Conservation (phyloP, 2,113 vertebrate genomes). For the Malurus cyaneus region DNA sequence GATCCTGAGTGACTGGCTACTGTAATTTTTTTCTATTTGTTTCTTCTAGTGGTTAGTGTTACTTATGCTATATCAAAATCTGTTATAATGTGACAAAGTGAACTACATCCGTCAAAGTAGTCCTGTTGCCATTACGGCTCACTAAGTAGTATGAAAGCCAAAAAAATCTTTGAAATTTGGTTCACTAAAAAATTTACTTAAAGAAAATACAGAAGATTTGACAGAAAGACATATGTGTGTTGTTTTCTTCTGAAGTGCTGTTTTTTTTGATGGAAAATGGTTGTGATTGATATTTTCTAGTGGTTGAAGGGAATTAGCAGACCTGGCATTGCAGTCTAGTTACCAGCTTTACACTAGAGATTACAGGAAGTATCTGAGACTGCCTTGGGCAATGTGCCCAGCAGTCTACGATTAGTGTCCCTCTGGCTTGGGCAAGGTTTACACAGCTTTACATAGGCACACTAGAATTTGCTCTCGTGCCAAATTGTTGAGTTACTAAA, state of each 20-base stretch:
- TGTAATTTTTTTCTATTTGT: background rate
- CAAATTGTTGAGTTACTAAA: background rate
- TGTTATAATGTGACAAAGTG: background rate
- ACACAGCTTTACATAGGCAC: background rate
- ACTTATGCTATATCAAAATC: background rate
- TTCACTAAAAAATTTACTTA: background rate
- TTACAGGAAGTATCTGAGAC: background rate
- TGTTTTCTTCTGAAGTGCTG: background rate
- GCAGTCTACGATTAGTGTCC: fast-evolving
- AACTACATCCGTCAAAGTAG: background rate
- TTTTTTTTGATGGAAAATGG: background rate
- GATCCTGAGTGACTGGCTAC: background rate
- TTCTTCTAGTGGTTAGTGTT: background rate
- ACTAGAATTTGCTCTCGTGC: background rate
- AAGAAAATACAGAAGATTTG: background rate
- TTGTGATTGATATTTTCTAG: background rate
- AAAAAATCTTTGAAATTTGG: background rate
- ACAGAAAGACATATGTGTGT: background rate
- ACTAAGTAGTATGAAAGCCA: background rate
- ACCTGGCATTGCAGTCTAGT: background rate
- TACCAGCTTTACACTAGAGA: background rate
- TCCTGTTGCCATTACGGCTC: background rate
- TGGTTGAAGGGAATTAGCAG: background rate
- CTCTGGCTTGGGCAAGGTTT: background rate
- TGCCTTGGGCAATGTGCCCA: background rate